Conservation (phyloP, 2,888 invertebrate species). For the Drosophila merina region DNA sequence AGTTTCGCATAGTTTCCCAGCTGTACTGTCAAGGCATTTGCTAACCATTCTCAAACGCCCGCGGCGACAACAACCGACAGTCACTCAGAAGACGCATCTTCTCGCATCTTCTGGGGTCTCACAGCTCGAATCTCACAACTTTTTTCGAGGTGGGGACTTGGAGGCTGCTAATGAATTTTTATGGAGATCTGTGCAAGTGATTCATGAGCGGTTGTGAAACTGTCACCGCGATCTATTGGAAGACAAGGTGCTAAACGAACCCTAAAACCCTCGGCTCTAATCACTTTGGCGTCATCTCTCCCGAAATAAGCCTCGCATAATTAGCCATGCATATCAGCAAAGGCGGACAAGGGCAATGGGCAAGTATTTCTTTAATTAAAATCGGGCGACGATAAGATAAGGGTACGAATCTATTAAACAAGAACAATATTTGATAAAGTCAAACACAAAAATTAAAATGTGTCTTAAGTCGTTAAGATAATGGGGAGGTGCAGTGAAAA, state of each 20-base stretch:
- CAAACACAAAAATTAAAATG: conserved; percentile 55
- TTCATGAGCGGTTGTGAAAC: conserved; percentile 52
- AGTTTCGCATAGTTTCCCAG: conserved; percentile 69
- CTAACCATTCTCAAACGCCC: conserved; percentile 66
- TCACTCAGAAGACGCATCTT: conserved; percentile 43
- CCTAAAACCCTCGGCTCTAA: conserved; percentile 15
- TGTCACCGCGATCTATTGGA: conserved; percentile 17
- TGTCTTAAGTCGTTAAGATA: conserved; percentile 56
- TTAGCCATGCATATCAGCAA: conserved; percentile 34
- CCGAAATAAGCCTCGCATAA: conserved; percentile 18
- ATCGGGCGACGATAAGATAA: conserved; percentile 32
- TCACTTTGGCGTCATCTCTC: conserved; percentile 47
- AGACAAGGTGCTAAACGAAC: conserved; percentile 28
- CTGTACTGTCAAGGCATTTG: conserved; percentile 48
- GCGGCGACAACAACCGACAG: conserved; percentile 51
- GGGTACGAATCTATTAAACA: conserved; percentile 16
- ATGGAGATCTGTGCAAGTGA: conserved; percentile 57
- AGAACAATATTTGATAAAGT: conserved; percentile 42
- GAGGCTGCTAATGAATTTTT: conserved; percentile 64
- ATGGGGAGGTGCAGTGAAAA: conserved; percentile 1
- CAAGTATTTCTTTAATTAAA: conserved; percentile 41
- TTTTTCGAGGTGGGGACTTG: conserved; percentile 40
- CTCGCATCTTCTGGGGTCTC: conserved; percentile 8
- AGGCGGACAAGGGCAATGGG: conserved; percentile 22
- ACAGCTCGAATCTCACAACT: conserved; percentile 14